Base-by-base conservation (phyloP, 2,888 invertebrate genomes). In the Choristoneura rosaceana region DNA sequence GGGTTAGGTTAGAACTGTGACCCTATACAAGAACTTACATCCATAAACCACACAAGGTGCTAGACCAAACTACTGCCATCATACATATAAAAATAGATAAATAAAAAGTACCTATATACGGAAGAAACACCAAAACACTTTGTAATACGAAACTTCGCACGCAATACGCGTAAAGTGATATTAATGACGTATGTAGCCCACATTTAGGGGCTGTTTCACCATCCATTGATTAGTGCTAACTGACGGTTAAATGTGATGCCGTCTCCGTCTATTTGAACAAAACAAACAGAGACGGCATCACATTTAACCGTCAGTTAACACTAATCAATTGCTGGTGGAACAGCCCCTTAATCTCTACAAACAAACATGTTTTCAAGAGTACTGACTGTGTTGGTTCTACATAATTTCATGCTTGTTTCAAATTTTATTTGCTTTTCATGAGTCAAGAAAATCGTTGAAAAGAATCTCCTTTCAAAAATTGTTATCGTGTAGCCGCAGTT, bases 281-380 rank as follows among this genome's bases (percentile, higher is more conserved):
- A 25, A 25, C 2, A 25, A 2, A 25, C 25, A 2, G 25, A 25
- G 25, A 25, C 25, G 25, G 25, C 25, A 25, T 25, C 25, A 25
- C 25, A 25, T 25, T 25, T 25, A 25, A 25, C 25, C 25, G 25
- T 25, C 1, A 25, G 25, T 25, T 25, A 25, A 25, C 25, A 25
- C 25, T 25, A 25, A 25, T 25, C 25, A 25, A 25, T 25, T 25
- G 25, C 25, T 25, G 25, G 25, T 25, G 25, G 25, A 25, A 25
- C 25, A 25, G 25, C 25, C 25, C 25, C 25, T 25, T 17, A 52
- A 52, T 52, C 17, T 52, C 52, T 17, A 52, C 17, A 52, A 52
- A 52, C 52, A 52, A 15, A 52, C 52, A 52, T 52, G 52, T 52
- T 52, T 52, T 52, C 52, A 17, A 52, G 17, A 52, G n/a, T 15